Base-by-base conservation (phyloP, 2,113 vertebrate genomes). In the Psilopsiagon aymara region DNA sequence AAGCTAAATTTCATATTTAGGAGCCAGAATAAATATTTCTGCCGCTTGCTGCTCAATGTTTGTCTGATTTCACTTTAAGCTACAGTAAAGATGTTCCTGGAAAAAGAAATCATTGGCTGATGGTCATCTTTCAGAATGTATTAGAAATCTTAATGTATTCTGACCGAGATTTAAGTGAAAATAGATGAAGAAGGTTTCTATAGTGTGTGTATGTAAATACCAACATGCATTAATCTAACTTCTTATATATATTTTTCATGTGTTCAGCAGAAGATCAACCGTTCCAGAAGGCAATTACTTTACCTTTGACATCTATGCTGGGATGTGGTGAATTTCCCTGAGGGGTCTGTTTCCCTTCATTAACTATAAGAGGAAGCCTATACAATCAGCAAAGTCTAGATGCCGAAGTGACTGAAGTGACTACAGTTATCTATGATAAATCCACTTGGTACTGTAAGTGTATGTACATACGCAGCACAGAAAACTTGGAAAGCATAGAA, bases 11-110 rank as follows among this genome's bases (percentile, higher is more conserved):
- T 96, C 92, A 27, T 94, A 96, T 93, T 94, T 87, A 83, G 76
- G 28, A 96, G 88, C 82, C 94, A 96, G 96, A 96, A 75, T 43
- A 97, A 96, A 91, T 96, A 96, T 82, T 93, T 96, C 66, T 95
- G 77, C 93, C 55, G 82, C 90, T 97, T 97, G 87, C 71, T 87
- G 92, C 92, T 96, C 69, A 95, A 41, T 93, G 25, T 96, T 78
- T 97, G 69, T 79, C 91, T 86, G 95, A 87, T 96, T 97, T 95
- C 83, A 57, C 91, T 92, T 33, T 80, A 93, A 95, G 79, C 93
- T 95, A 86, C 92, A 84, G 86, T 96, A 96, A 97, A 90, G 94
- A 96, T 94, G 85, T 95, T 85, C 67, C 94, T 97, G 89, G 94
- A 77, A 92, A 95, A 95, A 97, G 23, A 82, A 96, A 88, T 69